Conservation (phyloP, 2,888 invertebrate species). For the Dromius quadrimaculatus region DNA sequence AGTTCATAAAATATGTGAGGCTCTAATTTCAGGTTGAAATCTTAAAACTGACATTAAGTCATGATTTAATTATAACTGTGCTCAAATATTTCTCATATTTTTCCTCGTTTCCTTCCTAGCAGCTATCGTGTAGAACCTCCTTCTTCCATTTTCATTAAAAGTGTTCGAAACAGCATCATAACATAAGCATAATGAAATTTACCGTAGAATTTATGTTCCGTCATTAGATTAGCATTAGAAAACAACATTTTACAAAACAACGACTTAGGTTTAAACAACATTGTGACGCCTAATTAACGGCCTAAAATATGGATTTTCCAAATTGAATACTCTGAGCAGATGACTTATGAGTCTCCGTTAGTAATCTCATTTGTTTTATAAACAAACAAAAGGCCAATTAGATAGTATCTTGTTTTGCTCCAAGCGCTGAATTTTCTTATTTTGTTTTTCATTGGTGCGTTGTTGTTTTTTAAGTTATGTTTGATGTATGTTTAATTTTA, state of each 20-base stretch:
- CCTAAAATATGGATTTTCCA: slow-evolving; percentile 52
- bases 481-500: slow-evolving; percentile 38
- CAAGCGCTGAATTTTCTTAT: slow-evolving; percentile 42
- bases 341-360: slow-evolving; percentile 51
- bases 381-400: slow-evolving; percentile 56
- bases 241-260: slow-evolving; percentile 48
- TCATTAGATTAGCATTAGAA: slow-evolving; percentile 53
- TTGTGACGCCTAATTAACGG: slow-evolving; percentile 46
- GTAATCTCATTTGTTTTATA: slow-evolving; percentile 57
- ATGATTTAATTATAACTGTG: no score
- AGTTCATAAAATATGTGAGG: no score
- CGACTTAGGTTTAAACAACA: slow-evolving; percentile 38
- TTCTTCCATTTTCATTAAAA: slow-evolving; percentile 41
- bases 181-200: slow-evolving; percentile 47
- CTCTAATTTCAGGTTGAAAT: no score
- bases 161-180: slow-evolving; percentile 2
- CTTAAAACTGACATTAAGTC: no score
- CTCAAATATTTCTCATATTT: no score
- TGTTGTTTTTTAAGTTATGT: slow-evolving; percentile 41
- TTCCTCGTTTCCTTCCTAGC: no score
- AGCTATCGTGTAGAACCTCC: no score
- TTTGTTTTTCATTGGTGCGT: slow-evolving; percentile 32
- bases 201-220: slow-evolving; percentile 47
- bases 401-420: slow-evolving; percentile 51
- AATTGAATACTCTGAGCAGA: slow-evolving; percentile 47